Evolutionary conservation across 1,140 invertebrate genomes (phyloP).

Genomic region (Drosophila tropicalis): DNA sequence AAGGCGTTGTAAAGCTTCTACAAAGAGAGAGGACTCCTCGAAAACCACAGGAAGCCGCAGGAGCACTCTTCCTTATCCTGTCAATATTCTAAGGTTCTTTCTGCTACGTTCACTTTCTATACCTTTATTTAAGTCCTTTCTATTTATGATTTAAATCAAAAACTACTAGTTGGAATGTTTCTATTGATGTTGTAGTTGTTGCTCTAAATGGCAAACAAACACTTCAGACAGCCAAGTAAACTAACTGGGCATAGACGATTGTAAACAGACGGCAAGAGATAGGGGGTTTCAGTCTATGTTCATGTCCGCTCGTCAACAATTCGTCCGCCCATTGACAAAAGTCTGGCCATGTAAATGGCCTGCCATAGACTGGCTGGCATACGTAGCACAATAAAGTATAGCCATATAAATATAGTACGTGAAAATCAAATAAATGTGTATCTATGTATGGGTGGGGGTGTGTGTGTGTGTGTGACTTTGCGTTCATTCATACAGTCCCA

Average conservation of each 20-base stretch:
- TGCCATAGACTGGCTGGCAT: slow-evolving; percentile 16
- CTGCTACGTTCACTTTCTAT: too few relatives aligned
- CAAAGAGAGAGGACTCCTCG: too few relatives aligned
- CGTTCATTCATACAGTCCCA: background rate
- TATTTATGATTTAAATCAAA: too few relatives aligned
- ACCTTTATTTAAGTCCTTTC: too few relatives aligned
- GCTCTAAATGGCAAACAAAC: slow-evolving; percentile 34
- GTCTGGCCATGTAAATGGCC: slow-evolving; percentile 45
- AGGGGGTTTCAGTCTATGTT: background rate
- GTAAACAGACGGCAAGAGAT: slow-evolving; percentile 13
- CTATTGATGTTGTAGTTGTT: slow-evolving; percentile 37
- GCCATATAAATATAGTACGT: slow-evolving; percentile 41
- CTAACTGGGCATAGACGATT: slow-evolving; percentile 24
- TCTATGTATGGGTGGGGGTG: background rate
- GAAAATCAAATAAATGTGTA: slow-evolving; percentile 47
- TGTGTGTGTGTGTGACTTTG: slow-evolving; percentile 1
- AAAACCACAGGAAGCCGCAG: too few relatives aligned
- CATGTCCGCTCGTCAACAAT: background rate
- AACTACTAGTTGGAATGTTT: slow-evolving; percentile 1
- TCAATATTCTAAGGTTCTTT: too few relatives aligned
- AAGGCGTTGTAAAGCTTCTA: too few relatives aligned
- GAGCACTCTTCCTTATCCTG: too few relatives aligned
- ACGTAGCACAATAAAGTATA: slow-evolving; percentile 29
- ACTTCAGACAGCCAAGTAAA: slow-evolving; percentile 27
- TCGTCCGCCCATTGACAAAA: slow-evolving; percentile 17